These are phyloP conservation scores for Poeciliopsis prolifica DNA, from an alignment of 2,113 vertebrate genomes.

Conservation along the genomic window DNA sequence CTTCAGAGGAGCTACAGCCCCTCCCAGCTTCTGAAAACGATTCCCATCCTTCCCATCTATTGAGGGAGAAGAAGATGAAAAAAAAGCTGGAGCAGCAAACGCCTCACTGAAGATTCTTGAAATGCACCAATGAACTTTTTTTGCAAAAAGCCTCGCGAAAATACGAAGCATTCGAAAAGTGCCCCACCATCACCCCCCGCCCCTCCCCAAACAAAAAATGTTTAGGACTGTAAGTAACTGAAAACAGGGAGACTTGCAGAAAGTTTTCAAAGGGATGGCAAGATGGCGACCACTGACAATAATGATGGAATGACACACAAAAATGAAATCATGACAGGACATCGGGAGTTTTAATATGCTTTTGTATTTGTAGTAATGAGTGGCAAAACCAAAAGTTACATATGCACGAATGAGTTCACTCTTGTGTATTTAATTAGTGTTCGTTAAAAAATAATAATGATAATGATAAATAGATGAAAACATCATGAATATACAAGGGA, in stretches of 20 bases:
- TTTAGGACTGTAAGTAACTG: not conserved
- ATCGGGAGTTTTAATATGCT: not conserved
- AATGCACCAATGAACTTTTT: slow-evolving; percentile 6
- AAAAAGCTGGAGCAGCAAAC: slow-evolving; percentile 2
- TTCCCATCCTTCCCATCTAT: slow-evolving; percentile 55
- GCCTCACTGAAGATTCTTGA: slow-evolving; percentile 6
- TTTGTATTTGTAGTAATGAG: not conserved
- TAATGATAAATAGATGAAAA: too few species aligned
- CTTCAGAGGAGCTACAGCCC: slow-evolving; percentile 50
- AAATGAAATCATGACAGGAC: not conserved
- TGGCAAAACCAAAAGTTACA: not conserved
- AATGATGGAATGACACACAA: not conserved
- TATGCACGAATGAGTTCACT: not conserved
- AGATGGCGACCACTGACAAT: not conserved
- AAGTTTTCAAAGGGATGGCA: not conserved
- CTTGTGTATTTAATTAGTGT: not conserved
- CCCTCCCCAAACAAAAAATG: too few species aligned
- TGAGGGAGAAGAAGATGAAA: not conserved
- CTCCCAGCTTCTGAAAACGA: slow-evolving; percentile 47
- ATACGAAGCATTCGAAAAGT: not conserved
- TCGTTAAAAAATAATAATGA: too few species aligned
- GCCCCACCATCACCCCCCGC: too few species aligned
- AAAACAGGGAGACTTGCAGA: not conserved
- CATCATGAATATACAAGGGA: too few species aligned
- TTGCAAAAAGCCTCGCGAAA: not conserved